These are phyloP conservation scores for Vespertilio murinus DNA, from an alignment of 2,797 vertebrate genomes.

Conservation along the genomic window DNA sequence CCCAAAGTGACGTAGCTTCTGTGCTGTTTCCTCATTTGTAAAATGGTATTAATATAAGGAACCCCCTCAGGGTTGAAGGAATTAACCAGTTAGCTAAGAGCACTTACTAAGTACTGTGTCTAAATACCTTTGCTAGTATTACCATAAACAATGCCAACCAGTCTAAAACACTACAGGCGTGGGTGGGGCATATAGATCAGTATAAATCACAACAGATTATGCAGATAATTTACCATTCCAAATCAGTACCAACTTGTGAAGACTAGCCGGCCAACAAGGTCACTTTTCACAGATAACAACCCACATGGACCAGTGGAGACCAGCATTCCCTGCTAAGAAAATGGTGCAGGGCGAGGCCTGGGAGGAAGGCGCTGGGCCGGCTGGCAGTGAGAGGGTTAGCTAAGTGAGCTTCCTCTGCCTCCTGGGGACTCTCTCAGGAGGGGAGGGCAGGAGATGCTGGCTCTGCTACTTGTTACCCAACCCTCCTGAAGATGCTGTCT, in stretches of 20 bases:
- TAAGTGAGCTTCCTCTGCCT: background rate
- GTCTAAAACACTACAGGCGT: background rate
- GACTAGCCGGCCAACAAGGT: background rate
- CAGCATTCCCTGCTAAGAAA: background rate
- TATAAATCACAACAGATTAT: background rate
- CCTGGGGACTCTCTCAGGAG: constrained; percentile 24
- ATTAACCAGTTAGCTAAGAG: background rate
- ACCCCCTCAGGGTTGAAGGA: background rate
- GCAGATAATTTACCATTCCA: background rate
- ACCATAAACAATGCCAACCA: background rate
- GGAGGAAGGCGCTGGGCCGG: background rate
- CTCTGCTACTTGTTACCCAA: constrained; percentile 70
- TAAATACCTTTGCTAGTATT: background rate
- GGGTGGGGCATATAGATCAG: background rate
- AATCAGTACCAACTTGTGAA: background rate
- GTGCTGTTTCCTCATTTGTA: background rate
- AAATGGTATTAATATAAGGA: background rate
- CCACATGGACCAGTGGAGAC: background rate
- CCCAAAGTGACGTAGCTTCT: background rate
- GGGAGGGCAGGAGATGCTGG: constrained; percentile 34
- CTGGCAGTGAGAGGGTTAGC: constrained; percentile 35
- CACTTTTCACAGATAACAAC: background rate
- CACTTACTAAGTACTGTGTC: background rate
- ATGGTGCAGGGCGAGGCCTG: background rate
- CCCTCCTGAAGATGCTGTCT: constrained; percentile 54